Evolutionary conservation across 2,113 vertebrate genomes (phyloP), one percentile per base, ranked within the genome.

Genomic region (Sula dactylatra): DNA sequence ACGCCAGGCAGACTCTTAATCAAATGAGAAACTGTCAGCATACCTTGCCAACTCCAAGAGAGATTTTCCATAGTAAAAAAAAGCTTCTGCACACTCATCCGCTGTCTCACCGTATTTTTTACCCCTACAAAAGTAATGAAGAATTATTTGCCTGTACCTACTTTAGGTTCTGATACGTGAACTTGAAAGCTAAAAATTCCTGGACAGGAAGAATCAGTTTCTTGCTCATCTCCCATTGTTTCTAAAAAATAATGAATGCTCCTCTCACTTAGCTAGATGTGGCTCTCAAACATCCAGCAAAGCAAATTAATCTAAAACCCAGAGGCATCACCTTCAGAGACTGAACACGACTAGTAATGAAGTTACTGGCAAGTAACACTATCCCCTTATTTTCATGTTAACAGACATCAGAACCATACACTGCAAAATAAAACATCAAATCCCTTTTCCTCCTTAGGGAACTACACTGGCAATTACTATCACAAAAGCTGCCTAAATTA

Each of bases 21-120:
- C 44, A 76, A 55, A 31, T 2, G 3, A 61, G 31, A 64, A 86
- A 34, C 16, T 25, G 13, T 31, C 47, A 71, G 21, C 85, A 17
- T 98, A 99, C 99, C 99, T 99, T 97, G 99, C 99, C 90, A 99
- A 97, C 91, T 99, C 99, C 96, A 99, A 96, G 56, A 99, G 98
- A 62, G 99, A 99, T 92, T 99, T 99, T 89, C 99, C 99, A 98
- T 99, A 99, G 26, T 99, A 98, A 98, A 99, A 99, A 95, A 99
- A 99, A 50, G 99, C 99, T 98, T 99, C 99, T 5, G 99, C 99
- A 98, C 99, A 99, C 91, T 99, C 99, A 94, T 99, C 98, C 27
- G 99, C 99, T 36, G 99, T 99, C 88, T 99, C 99, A 9, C 99
- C 99, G 1, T 99, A 99, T 67, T 98, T 99, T 85, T 99, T 99